Base-by-base conservation (phyloP, 2,113 vertebrate genomes). In the Falco punctatus region DNA sequence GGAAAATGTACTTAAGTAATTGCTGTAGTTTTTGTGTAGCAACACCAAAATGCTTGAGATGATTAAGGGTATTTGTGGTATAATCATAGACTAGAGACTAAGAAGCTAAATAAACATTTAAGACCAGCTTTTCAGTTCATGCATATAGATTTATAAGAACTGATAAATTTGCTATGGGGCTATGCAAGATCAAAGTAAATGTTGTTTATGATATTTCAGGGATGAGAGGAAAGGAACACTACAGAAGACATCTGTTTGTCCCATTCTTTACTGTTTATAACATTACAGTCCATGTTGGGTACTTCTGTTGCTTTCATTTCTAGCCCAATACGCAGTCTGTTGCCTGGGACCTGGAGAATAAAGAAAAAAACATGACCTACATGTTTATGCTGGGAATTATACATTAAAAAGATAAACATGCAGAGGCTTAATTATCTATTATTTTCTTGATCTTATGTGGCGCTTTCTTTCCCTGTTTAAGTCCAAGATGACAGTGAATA, bases 61-160 rank as follows among this genome's bases (percentile, higher is more conserved):
- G 40, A 70, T 88, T 32, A 69, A 75, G 86, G 28, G 20, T 78
- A 49, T 92, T 86, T 93, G 73, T 94, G 81, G 40, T 72, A 59
- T 82, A 65, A 48, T 72, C 20, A 13, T 40, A 44, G 62, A 33
- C 8, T 17, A 19, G 65, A 79, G 57, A 57, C 62, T 27, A 51
- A 89, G 89, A 59, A 92, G 73, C 73, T 81, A 94, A 87, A 84
- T 85, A 95, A 97, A 90, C 93, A 77, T 69, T 95, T 94, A 22
- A 24, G 84, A 17, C 27, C 35, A 83, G 42, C 79, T 74, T 92
- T 69, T 80, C 64, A 64, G 49, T 49, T 81, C 2, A 1, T 77
- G 70, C 10, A 2, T 82, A 26, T 46, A 42, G 84, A 58, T 82
- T 94, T 96, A 40, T 72, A 86, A 21, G 70, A 91, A 77, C 78